These are phyloP conservation scores for Cyanoderma ruficeps DNA, from an alignment of 2,113 vertebrate genomes.

Conservation along the genomic window DNA sequence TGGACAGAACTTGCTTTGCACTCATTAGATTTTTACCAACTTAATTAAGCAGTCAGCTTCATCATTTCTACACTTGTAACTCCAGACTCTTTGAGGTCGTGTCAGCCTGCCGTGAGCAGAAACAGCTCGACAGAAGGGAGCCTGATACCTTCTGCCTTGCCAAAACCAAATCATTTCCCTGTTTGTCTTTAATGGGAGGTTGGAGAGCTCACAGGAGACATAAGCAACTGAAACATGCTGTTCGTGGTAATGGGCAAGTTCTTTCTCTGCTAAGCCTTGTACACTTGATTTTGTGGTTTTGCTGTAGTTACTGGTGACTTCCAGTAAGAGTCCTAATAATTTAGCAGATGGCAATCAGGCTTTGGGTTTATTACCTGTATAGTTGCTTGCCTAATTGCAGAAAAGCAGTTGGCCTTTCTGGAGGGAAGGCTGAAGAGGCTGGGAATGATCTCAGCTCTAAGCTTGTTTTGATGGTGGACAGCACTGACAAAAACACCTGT, in stretches of 20 bases:
- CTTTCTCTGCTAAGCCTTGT: neutral
- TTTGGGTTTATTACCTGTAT: neutral
- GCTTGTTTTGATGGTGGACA: neutral
- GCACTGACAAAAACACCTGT: neutral
- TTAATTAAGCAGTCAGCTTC: neutral
- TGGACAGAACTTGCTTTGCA: neutral
- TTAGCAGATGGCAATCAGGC: neutral
- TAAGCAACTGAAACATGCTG: neutral
- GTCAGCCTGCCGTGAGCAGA: neutral
- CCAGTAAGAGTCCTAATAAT: neutral
- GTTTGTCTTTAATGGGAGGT: neutral
- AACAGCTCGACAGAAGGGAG: neutral
- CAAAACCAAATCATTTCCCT: neutral
- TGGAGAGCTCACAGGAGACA: neutral
- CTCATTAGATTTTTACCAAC: conserved; percentile 17
- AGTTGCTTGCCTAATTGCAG: neutral
- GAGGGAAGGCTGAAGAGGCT: neutral
- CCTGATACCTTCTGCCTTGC: neutral
- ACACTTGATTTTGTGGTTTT: conserved; percentile 16
- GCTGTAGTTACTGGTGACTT: neutral
- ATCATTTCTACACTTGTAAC: neutral
- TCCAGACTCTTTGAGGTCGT: neutral
- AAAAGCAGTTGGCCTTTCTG: neutral
- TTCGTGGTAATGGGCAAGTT: neutral
- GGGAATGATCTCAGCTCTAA: neutral